Evolutionary conservation across 2,797 vertebrate genomes (phyloP).

Genomic region (Enteromius thamalakanensis): DNA sequence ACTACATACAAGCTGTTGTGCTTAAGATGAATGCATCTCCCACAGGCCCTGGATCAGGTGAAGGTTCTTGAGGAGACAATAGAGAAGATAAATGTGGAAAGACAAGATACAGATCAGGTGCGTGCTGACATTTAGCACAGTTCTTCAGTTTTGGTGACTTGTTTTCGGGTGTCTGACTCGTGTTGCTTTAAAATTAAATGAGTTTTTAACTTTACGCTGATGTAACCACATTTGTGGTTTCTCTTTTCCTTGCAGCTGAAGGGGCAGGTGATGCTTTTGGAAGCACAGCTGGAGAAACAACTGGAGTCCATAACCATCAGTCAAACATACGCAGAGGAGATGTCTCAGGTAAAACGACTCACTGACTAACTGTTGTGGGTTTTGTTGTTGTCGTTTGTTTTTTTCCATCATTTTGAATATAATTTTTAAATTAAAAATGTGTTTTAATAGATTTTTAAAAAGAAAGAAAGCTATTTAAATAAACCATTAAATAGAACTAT

Average conservation of each 20-base stretch:
- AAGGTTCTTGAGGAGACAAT: slow-evolving; percentile 75
- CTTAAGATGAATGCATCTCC: slow-evolving; percentile 12
- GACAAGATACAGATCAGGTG: slow-evolving; percentile 81
- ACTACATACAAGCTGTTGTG: not conserved
- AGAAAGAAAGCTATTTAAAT: too few relatives aligned
- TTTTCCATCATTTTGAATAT: too few relatives aligned
- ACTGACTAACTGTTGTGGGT: too few relatives aligned
- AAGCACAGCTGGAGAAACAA: slow-evolving; percentile 87
- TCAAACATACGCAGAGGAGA: slow-evolving; percentile 82
- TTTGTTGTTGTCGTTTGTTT: too few relatives aligned
- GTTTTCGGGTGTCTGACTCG: not conserved
- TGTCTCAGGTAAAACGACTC: slow-evolving; percentile 73
- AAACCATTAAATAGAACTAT: too few relatives aligned
- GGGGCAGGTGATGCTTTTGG: slow-evolving; percentile 82
- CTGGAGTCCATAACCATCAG: slow-evolving; percentile 80
- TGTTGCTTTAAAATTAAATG: not conserved
- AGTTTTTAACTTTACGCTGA: not conserved
- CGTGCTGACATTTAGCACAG: not conserved
- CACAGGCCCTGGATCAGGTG: slow-evolving; percentile 77
- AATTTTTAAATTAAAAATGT: too few relatives aligned
- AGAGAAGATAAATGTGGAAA: slow-evolving; percentile 74
- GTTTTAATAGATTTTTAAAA: not conserved
- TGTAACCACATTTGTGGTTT: not conserved
- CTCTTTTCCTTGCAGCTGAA: slow-evolving; percentile 69
- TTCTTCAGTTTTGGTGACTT: not conserved